These are phyloP conservation scores for Acleris cristana DNA, from an alignment of 2,888 invertebrate genomes.

Conservation along the genomic window DNA sequence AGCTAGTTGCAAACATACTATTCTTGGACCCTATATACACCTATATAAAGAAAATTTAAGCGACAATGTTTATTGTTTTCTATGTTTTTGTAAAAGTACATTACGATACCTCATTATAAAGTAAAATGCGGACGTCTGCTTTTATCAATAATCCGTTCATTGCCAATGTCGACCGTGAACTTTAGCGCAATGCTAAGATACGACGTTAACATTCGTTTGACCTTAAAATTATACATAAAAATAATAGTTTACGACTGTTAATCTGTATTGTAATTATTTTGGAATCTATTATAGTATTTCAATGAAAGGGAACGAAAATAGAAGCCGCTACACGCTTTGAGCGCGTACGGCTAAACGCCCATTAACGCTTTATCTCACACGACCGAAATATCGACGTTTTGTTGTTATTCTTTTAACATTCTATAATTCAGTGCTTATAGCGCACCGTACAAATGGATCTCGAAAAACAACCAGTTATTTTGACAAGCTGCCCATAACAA, in stretches of 20 bases:
- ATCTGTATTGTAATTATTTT: conserved; percentile 32
- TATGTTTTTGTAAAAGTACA: conserved; percentile 13
- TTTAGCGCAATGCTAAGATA: conserved; percentile 41
- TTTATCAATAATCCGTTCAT: conserved; percentile 36
- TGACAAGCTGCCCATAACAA: conserved; percentile 63
- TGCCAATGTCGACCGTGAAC: conserved; percentile 42
- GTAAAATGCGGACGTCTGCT: conserved; percentile 35
- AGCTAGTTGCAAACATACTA: conserved; percentile 9
- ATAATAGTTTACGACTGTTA: conserved; percentile 31
- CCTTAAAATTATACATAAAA: conserved; percentile 34
- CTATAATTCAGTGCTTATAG: conserved; percentile 70
- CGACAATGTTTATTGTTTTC: conserved; percentile 4
- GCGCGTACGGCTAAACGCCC: conserved; percentile 50
- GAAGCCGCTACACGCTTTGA: conserved; percentile 42
- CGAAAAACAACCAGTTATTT: conserved; percentile 81
- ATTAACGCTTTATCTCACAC: conserved; percentile 70
- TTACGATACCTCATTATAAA: conserved; percentile 22
- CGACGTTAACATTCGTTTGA: conserved; percentile 30
- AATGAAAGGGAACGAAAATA: conserved; percentile 42
- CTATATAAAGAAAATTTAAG: conserved; percentile 5
- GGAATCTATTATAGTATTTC: conserved; percentile 34
- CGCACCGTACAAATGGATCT: conserved; percentile 75
- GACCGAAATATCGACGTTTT: conserved; percentile 74
- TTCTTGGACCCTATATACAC: conserved; percentile 11
- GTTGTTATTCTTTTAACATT: conserved; percentile 69